Evolutionary conservation across 2,888 invertebrate species (phyloP).

Genomic region (Megalurothrips usitatus): DNA sequence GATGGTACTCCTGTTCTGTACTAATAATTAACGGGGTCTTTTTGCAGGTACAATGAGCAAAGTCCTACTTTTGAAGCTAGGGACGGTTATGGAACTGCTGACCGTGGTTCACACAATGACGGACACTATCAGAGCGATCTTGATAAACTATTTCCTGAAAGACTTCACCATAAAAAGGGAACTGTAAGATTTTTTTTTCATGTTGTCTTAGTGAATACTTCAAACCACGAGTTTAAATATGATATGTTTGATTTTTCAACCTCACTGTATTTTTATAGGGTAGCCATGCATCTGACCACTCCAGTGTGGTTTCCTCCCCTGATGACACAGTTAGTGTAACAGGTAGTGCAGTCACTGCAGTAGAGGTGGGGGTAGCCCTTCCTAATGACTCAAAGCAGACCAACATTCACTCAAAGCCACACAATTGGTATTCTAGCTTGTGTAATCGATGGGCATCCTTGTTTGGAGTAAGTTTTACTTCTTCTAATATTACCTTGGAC

Average conservation of each 20-base stretch:
- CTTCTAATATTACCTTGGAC: background rate
- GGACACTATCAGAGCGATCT: constrained; percentile 45
- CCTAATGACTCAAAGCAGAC: background rate
- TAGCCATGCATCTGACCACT: constrained; percentile 38
- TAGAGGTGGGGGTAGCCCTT: background rate
- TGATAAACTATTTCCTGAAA: constrained; percentile 86
- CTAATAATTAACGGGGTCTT: background rate
- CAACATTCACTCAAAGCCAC: constrained; percentile 73
- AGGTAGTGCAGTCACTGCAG: constrained; percentile 35
- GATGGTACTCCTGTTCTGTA: background rate
- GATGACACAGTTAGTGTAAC: constrained; percentile 42
- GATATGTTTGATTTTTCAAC: background rate
- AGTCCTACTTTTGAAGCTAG: constrained; percentile 44
- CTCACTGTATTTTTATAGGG: constrained; percentile 35
- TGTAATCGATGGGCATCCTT: constrained; percentile 94
- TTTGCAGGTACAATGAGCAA: constrained; percentile 36
- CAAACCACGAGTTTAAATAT: background rate
- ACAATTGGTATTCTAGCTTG: constrained; percentile 90
- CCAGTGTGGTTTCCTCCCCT: constrained; percentile 41
- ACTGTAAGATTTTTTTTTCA: background rate
- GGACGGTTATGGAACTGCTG: background rate
- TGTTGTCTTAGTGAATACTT: background rate
- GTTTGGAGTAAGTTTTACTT: constrained; percentile 66
- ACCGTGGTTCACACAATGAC: background rate
- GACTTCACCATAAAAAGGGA: constrained; percentile 71